Conservation (phyloP, 1,140 invertebrate genomes). For the Drosophila arizonae region DNA sequence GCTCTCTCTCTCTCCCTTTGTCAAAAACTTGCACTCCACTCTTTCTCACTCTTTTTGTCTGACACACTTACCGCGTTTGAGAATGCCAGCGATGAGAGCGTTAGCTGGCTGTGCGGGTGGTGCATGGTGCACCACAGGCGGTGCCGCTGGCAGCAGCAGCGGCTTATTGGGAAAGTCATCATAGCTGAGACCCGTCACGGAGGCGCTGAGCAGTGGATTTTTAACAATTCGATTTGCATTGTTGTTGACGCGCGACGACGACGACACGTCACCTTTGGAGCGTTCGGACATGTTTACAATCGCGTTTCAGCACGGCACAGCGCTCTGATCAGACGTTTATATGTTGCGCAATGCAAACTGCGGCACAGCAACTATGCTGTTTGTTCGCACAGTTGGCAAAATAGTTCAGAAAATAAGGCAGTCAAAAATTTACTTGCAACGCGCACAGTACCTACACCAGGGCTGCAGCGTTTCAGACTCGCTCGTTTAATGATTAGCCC, state of each 20-base stretch:
- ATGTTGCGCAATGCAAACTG: conserved; percentile 18
- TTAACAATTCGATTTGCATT: conserved; percentile 62
- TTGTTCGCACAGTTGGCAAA: conserved; percentile 23
- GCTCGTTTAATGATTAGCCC: conserved; percentile 14
- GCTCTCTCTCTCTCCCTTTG: neutral
- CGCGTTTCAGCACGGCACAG: conserved; percentile 12
- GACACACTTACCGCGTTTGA: conserved; percentile 80
- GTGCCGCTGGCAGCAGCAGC: conserved; percentile 74
- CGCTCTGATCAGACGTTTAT: neutral
- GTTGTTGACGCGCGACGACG: conserved; percentile 61
- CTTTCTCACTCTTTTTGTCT: conserved; percentile 3
- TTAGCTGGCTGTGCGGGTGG: conserved; percentile 56
- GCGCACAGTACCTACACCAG: conserved; percentile 44
- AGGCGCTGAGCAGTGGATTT: conserved; percentile 79
- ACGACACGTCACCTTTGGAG: conserved; percentile 80
- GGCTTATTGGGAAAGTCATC: conserved; percentile 82
- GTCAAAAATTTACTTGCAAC: conserved; percentile 44
- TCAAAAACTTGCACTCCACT: neutral
- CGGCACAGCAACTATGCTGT: neutral
- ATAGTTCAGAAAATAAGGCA: conserved; percentile 32
- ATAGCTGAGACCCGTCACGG: conserved; percentile 75
- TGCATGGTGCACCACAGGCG: conserved; percentile 69
- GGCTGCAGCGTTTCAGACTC: conserved; percentile 11
- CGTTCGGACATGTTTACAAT: conserved; percentile 70
- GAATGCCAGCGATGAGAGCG: conserved; percentile 65